A percentile compares a stretch with the other conserved stretches of the same genome.
Conservation (phyloP, 2,797 vertebrate species). For the Characodon lateralis region DNA sequence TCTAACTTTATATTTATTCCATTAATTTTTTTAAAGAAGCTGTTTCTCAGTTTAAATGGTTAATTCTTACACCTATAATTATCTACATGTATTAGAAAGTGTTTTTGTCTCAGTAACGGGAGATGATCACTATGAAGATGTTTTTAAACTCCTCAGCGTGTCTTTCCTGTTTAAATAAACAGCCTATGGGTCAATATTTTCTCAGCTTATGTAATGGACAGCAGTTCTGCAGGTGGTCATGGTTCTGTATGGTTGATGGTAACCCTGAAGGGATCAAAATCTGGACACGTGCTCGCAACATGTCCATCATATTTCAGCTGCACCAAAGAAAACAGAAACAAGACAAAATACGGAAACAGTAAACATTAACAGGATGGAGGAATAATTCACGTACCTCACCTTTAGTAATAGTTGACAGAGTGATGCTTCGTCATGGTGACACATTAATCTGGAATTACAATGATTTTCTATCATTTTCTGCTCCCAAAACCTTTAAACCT, state of each 20-base stretch:
- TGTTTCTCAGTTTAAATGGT: not conserved
- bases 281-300: not conserved
- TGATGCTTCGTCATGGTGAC: conserved; percentile 4
- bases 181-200: conserved; percentile 54
- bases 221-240: conserved; percentile 26
- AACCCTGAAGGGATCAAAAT: not conserved
- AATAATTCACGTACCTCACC: not conserved
- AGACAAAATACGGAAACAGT: not conserved
- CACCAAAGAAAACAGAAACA: not conserved
- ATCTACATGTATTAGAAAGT: not conserved
- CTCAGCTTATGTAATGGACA: conserved; percentile 47
- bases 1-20: not conserved
- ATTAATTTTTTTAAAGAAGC: not conserved
- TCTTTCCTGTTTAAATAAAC: conserved; percentile 36
- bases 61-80: not conserved
- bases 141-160: conserved; percentile 4
- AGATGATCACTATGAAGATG: not conserved
- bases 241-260: conserved; percentile 7
- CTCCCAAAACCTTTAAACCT: not conserved
- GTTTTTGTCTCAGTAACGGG: too few species aligned
- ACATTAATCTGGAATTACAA: conserved; percentile 30
- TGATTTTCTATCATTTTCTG: not conserved
- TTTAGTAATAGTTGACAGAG: not conserved
- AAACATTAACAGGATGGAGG: conserved; percentile 41
- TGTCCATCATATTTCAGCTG: not conserved